Percentiles rank a stretch among this genome's conserved stretches.
phyloP scores from a whole-genome alignment of 1,140 invertebrate species.

The Orius laevigatus region DNA sequence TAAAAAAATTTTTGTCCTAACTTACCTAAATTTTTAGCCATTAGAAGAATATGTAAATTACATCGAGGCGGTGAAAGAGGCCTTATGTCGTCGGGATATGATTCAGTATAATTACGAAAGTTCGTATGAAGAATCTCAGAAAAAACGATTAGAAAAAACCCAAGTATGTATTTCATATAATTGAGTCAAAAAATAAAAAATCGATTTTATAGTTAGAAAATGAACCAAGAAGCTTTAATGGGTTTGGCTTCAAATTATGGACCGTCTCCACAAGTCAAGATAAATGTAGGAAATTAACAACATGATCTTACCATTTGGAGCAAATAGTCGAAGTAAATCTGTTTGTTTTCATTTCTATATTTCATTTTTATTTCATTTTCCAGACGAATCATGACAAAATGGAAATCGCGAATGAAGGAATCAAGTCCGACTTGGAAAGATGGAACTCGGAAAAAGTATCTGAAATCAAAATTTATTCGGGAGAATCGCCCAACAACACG shows the following conservation, averaged over 20 bases:
- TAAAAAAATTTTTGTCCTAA: too few species aligned
- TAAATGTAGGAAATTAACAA: slow-evolving; percentile 36
- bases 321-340: slow-evolving; percentile 34
- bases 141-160: slow-evolving; percentile 43
- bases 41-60: slow-evolving; percentile 53
- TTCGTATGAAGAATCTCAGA: slow-evolving; percentile 44
- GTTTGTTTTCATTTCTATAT: slow-evolving; percentile 1
- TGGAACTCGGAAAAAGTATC: slow-evolving; percentile 53
- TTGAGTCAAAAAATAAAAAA: slow-evolving; percentile 6
- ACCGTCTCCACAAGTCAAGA: slow-evolving; percentile 31
- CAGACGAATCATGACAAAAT: slow-evolving; percentile 39
- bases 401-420: slow-evolving; percentile 53
- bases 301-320: slow-evolving; percentile 33
- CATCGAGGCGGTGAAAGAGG: slow-evolving; percentile 49
- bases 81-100: slow-evolving; percentile 44
- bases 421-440: slow-evolving; percentile 50
- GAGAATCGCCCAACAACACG: slow-evolving; percentile 48
- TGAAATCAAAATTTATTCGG: slow-evolving; percentile 49
- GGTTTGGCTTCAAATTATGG: slow-evolving; percentile 31
- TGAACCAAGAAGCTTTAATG: slow-evolving; percentile 23
- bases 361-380: neutral
- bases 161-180: slow-evolving; percentile 30
- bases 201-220: slow-evolving; percentile 15
- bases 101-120: slow-evolving; percentile 52
- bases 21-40: slow-evolving; percentile 30